Conservation (phyloP, 2,113 vertebrate genomes). For the Cairina moschata region DNA sequence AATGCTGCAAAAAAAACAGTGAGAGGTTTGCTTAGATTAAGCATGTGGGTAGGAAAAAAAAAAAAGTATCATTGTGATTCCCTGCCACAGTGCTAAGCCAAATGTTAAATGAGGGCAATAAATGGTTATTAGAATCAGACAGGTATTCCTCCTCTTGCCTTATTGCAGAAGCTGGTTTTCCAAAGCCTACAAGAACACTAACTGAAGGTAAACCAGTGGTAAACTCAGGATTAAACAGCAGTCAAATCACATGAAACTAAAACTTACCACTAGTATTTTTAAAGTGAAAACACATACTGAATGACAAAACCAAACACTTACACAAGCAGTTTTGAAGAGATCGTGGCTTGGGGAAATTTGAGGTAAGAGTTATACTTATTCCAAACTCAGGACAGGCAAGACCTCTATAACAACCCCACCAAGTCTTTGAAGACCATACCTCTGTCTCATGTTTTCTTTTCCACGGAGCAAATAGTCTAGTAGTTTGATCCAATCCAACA, state of each 20-base stretch:
- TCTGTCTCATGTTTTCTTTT: slow-evolving; percentile 76
- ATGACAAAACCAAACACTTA: neutral
- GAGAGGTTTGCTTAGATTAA: neutral
- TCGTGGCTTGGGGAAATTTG: neutral
- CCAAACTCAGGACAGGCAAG: neutral
- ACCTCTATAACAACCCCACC: neutral
- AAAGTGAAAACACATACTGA: neutral
- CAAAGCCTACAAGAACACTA: neutral
- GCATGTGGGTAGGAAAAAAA: neutral
- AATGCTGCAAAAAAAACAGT: neutral
- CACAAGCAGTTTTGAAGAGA: neutral
- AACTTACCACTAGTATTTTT: neutral
- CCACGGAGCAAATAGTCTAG: slow-evolving; percentile 93
- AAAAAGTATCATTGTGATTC: neutral
- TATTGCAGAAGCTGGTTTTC: neutral
- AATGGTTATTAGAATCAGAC: neutral
- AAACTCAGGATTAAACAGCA: neutral
- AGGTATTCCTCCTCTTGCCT: neutral
- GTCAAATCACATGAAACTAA: neutral
- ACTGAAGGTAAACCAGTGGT: neutral
- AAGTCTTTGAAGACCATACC: slow-evolving; percentile 71
- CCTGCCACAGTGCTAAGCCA: neutral
- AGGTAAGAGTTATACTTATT: neutral
- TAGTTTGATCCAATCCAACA: slow-evolving; percentile 94
- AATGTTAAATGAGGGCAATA: neutral